A percentile compares a stretch with the other conserved stretches of the same genome.
phyloP scores from a whole-genome alignment of 2,888 invertebrate species.

The Oeneis ivallda region DNA sequence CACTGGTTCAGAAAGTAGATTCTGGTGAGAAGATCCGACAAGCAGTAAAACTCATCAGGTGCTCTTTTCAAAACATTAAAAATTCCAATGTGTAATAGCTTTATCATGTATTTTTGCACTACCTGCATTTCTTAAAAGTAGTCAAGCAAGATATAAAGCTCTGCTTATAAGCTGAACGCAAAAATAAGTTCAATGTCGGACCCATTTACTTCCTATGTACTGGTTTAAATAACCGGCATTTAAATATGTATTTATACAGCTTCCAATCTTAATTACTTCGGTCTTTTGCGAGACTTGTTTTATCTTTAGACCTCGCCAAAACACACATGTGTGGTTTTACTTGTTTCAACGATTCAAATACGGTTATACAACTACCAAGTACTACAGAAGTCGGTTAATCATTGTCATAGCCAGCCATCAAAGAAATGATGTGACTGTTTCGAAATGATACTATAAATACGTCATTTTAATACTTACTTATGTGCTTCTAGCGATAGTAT shows the following conservation, averaged over 20 bases:
- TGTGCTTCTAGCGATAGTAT: no score
- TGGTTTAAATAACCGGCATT: conserved; percentile 21
- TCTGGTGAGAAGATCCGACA: no score
- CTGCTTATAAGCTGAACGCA: conserved; percentile 2
- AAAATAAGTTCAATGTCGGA: conserved; percentile 18
- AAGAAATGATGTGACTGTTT: no score
- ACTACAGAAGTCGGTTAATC: neutral
- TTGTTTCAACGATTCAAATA: neutral
- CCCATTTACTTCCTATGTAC: conserved; percentile 26
- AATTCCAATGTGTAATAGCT: no score
- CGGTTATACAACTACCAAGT: neutral
- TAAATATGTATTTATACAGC: neutral
- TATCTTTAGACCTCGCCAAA: neutral
- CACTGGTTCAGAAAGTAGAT: no score
- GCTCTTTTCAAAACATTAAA: no score
- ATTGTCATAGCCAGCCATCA: neutral
- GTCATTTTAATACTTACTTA: no score
- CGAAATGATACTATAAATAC: no score
- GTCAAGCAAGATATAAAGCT: conserved; percentile 6
- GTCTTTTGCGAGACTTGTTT: neutral
- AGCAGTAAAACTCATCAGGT: no score
- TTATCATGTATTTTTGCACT: neutral
- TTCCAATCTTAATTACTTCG: conserved; percentile 1
- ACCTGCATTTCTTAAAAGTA: neutral
- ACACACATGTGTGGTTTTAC: conserved; percentile 4